Percentiles rank a stretch among this genome's conserved stretches.
These are phyloP conservation scores for Tinea pellionella DNA, from an alignment of 2,888 invertebrate species.

Conservation along the genomic window DNA sequence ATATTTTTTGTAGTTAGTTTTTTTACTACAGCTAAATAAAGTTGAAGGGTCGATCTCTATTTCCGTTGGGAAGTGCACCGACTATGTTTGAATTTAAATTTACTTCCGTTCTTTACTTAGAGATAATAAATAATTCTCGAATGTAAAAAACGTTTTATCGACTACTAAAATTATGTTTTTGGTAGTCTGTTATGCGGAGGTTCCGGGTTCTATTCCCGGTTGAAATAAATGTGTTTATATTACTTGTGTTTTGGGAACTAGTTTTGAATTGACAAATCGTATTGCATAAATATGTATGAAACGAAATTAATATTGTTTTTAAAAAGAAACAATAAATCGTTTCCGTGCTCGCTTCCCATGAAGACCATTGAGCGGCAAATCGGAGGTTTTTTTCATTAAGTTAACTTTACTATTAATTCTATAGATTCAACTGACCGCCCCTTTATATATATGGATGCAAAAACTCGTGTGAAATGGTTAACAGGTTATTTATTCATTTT, in stretches of 20 bases:
- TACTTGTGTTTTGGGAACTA: too few relatives aligned
- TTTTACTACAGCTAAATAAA: neutral
- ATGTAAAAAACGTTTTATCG: neutral
- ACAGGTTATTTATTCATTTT: neutral
- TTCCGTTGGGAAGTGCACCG: slow-evolving; percentile 39
- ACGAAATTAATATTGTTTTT: slow-evolving; percentile 1
- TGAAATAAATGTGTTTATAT: too few relatives aligned
- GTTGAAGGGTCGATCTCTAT: neutral
- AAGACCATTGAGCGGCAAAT: slow-evolving; percentile 47
- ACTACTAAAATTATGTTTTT: neutral
- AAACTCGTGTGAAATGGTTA: slow-evolving; percentile 37
- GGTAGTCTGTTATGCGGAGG: too few relatives aligned
- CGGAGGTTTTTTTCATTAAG: slow-evolving; percentile 40
- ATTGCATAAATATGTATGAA: neutral
- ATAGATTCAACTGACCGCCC: slow-evolving; percentile 34
- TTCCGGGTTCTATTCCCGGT: too few relatives aligned
- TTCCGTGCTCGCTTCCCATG: slow-evolving; percentile 47
- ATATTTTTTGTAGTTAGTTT: neutral
- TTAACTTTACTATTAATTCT: slow-evolving; percentile 40
- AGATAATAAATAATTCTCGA: neutral
- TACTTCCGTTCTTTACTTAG: slow-evolving; percentile 36
- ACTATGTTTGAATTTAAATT: slow-evolving; percentile 59
- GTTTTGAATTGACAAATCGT: neutral
- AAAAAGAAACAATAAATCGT: slow-evolving; percentile 29
- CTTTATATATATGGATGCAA: slow-evolving; percentile 24